Conservation (phyloP, 2,888 invertebrate genomes). For the Drosophila demipolita region DNA sequence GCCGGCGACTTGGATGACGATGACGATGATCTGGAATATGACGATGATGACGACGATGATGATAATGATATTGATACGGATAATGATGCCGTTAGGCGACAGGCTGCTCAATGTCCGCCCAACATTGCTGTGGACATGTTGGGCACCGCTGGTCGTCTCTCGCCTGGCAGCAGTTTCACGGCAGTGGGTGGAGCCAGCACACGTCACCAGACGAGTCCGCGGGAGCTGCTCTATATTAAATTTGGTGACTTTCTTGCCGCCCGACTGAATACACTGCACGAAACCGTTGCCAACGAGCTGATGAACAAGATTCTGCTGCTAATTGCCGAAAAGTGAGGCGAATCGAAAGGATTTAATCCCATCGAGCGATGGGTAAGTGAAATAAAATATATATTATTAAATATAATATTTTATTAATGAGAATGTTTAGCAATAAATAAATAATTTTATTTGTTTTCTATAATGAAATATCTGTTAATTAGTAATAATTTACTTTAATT, state of each 20-base stretch:
- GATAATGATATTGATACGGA: constrained; percentile 46
- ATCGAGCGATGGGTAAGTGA: constrained; percentile 22
- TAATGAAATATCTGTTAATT: neutral
- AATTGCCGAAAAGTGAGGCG: constrained; percentile 79
- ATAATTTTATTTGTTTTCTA: neutral
- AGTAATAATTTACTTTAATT: neutral
- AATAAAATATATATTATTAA: neutral
- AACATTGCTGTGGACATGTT: constrained; percentile 42
- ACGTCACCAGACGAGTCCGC: constrained; percentile 66
- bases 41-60: constrained; percentile 64
- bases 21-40: constrained; percentile 66
- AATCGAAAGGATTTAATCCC: constrained; percentile 28
- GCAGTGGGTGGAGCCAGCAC: constrained; percentile 38
- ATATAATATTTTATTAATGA: neutral
- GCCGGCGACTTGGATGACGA: constrained; percentile 72
- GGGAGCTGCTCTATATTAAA: constrained; percentile 81
- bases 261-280: constrained; percentile 82
- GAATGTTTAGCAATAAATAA: neutral
- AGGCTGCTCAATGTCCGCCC: constrained; percentile 31
- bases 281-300: constrained; percentile 82
- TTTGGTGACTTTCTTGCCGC: constrained; percentile 83
- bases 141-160: constrained; percentile 45
- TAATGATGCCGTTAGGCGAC: constrained; percentile 46
- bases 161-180: constrained; percentile 62
- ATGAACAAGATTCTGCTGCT: constrained; percentile 83